Conservation (phyloP, 2,797 vertebrate genomes). For the Buceros bicornis region DNA sequence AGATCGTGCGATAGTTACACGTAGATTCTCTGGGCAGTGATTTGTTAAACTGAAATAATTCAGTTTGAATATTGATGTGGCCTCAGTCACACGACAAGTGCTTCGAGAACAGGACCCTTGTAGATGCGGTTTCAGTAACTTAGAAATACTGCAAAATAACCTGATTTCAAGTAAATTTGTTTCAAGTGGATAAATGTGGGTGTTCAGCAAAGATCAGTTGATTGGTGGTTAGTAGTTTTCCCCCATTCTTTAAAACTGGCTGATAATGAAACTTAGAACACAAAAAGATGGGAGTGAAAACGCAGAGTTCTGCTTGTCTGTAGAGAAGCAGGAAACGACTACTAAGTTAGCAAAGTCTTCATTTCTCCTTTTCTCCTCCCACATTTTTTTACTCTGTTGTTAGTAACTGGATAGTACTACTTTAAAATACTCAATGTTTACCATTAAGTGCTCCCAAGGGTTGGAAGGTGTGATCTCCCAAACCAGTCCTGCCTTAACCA, state of each 20-base stretch:
- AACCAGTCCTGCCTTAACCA: background rate
- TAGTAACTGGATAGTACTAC: too few species aligned
- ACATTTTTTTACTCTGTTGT: background rate
- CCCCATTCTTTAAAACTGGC: background rate
- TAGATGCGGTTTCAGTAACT: background rate
- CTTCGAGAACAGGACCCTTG: fast-evolving
- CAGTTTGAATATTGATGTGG: background rate
- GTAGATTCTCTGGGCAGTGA: background rate
- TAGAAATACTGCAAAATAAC: too few species aligned
- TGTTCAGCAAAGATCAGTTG: background rate
- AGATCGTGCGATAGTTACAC: fast-evolving
- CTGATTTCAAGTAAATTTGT: background rate
- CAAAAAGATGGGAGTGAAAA: background rate
- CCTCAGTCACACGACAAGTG: background rate
- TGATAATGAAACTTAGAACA: background rate
- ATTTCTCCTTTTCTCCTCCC: background rate
- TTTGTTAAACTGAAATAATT: background rate
- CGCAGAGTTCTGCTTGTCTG: background rate
- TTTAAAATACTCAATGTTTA: background rate
- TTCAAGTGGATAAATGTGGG: background rate
- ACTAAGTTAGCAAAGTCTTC: background rate
- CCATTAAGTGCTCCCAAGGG: too few species aligned
- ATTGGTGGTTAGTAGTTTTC: background rate
- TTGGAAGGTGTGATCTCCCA: background rate
- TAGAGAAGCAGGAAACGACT: background rate